Percentiles rank a stretch among this genome's conserved stretches.
Evolutionary conservation across 2,113 vertebrate genomes (phyloP).

Genomic region (Suricata suricatta): DNA sequence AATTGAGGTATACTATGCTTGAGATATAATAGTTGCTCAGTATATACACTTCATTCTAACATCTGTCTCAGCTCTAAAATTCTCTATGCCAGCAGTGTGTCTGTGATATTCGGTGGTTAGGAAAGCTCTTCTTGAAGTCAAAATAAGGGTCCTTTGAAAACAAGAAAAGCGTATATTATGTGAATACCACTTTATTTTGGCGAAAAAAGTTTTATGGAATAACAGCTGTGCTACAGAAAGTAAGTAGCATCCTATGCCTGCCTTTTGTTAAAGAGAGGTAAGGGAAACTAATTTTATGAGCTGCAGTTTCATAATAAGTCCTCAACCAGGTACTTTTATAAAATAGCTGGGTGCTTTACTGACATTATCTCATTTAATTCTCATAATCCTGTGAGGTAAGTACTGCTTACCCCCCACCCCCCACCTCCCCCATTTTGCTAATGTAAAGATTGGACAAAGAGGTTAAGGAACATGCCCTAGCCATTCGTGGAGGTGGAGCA

Average conservation of each 20-base stretch:
- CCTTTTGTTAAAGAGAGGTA: background rate
- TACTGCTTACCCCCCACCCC: background rate
- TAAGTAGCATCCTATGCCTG: background rate
- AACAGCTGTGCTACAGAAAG: background rate
- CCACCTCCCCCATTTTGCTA: background rate
- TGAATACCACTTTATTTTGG: constrained; percentile 21
- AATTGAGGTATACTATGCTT: background rate
- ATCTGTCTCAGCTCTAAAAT: background rate
- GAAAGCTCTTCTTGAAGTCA: constrained; percentile 35
- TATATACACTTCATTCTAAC: background rate
- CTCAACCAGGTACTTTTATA: background rate
- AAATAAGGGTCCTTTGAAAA: constrained; percentile 36
- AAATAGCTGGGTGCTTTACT: background rate
- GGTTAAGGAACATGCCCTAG: background rate
- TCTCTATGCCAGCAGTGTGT: background rate
- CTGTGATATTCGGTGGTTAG: background rate
- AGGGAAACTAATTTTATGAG: background rate
- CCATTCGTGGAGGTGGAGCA: background rate
- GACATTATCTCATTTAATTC: background rate
- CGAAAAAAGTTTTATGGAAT: background rate
- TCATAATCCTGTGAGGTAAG: background rate
- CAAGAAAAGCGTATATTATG: background rate
- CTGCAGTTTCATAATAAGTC: background rate
- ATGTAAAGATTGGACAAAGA: background rate
- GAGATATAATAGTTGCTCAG: background rate